Percentiles rank a stretch among this genome's conserved stretches.
Conservation (phyloP, 2,888 invertebrate genomes). For the Caenorhabditis afra region DNA sequence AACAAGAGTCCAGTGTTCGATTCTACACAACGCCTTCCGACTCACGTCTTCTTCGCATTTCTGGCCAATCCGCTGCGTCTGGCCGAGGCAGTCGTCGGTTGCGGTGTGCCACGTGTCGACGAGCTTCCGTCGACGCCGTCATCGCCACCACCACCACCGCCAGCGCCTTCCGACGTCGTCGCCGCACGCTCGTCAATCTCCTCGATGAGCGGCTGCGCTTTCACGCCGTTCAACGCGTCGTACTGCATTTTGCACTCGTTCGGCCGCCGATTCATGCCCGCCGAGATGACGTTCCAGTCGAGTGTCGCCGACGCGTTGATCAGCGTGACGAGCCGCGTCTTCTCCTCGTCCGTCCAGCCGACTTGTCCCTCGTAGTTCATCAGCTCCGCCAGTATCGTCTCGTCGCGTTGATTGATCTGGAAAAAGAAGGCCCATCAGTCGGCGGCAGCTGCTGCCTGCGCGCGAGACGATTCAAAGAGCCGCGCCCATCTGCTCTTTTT, state of each 20-base stretch:
- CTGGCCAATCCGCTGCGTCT: constrained; percentile 38
- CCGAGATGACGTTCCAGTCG: constrained; percentile 47
- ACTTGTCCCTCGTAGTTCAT: constrained; percentile 43
- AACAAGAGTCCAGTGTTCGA: no score
- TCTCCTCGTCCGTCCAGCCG: constrained; percentile 47
- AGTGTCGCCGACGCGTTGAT: constrained; percentile 30
- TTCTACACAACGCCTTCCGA: no score
- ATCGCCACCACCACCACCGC: no score
- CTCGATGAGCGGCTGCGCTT: constrained; percentile 26
- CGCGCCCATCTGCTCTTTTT: no score
- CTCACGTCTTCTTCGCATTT: constrained; percentile 41
- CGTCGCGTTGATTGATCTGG: constrained; percentile 26
- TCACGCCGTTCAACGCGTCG: constrained; percentile 38
- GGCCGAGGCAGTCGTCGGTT: neutral
- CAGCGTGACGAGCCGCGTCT: constrained; percentile 27
- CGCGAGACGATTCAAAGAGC: no score
- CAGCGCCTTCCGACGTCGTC: neutral
- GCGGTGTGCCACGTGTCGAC: neutral
- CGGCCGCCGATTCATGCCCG: constrained; percentile 45
- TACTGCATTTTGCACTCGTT: constrained; percentile 52
- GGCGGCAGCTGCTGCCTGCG: no score
- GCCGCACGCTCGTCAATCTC: constrained; percentile 24
- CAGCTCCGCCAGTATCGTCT: constrained; percentile 13
- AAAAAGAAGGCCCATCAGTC: neutral
- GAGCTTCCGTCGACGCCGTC: neutral